Evolutionary conservation across 1,140 invertebrate species (phyloP), one percentile per base, ranked within the genome.

Genomic region (Drosophila kohkoa): DNA sequence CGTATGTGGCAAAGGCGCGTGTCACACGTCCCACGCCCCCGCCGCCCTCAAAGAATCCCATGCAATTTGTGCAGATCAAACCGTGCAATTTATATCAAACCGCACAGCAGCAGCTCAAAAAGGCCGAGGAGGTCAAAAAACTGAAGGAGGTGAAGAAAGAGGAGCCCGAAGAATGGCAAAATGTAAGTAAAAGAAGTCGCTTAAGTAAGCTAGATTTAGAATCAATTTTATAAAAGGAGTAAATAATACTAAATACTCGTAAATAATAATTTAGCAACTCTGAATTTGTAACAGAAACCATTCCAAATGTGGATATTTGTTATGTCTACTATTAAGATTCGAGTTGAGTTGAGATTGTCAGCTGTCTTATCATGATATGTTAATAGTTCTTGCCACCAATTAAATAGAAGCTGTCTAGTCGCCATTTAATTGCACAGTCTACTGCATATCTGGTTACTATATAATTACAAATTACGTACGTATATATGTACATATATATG

Each of bases 161-260:
- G 91, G 96, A 98, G 79, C 96, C 96, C 51, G 97, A 97, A 92
- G 97, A 98, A 88, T 98, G 98, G 98, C 97, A 98, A 94, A 96
- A 96, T 93, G 97, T 98, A 93, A 96, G 96, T 94, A 69, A 1
- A 48, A 52, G 41, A 43, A 13, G n/a, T 43, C n/a, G 11, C 6
- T 32, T 1, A 32, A 7, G 7, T 32, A 32, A 5, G 0, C 6
- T 32, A 32, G 32, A 32, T 7, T 32, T 32, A 32, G 7, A 32
- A 32, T 0, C 0, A 32, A 0, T 8, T 0, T 3, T 25, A 4
- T 25, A 25, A 25, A 25, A 25, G 20, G 0, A 25, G 3, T 25
- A 25, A 25, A 25, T 25, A 25, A 25, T 25, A 25, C 20, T 3
- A 25, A 25, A 25, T 25, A 25, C 3, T 25, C 0, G 20, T 3